Conservation (phyloP, 2,797 vertebrate species). For the Champsocephalus esox region DNA sequence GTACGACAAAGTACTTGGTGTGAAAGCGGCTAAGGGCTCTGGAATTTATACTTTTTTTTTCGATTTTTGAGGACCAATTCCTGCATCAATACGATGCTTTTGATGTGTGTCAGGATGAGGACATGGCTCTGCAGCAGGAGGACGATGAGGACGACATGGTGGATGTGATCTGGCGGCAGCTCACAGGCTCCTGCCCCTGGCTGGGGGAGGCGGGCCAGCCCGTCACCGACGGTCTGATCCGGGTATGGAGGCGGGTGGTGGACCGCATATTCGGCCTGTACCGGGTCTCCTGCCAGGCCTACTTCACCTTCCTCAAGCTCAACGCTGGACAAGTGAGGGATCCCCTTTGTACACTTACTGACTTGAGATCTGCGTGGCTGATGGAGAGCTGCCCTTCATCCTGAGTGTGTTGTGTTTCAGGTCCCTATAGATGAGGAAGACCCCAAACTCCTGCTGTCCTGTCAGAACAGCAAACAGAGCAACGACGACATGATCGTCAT, state of each 20-base stretch:
- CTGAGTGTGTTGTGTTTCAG: conserved; percentile 69
- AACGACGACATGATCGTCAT: conserved; percentile 98
- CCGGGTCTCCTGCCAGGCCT: conserved; percentile 95
- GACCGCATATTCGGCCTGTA: conserved; percentile 98
- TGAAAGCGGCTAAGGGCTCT: no score
- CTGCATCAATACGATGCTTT: no score
- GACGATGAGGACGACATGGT: conserved; percentile 97
- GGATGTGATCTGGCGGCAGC: conserved; percentile 95
- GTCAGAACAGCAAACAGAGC: conserved; percentile 91
- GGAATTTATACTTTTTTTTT: no score
- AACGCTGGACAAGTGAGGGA: conserved; percentile 92
- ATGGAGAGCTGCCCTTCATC: not conserved
- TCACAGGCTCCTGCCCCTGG: conserved; percentile 93
- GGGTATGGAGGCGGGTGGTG: conserved; percentile 95
- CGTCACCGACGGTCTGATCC: conserved; percentile 93
- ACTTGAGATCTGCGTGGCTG: not conserved
- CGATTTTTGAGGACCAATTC: no score
- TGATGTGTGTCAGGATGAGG: conserved; percentile 89
- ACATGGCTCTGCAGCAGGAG: conserved; percentile 96
- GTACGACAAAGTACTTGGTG: no score
- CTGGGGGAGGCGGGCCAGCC: conserved; percentile 91
- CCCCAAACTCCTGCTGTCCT: conserved; percentile 88
- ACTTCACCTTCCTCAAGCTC: conserved; percentile 98
- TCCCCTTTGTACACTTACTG: no score
- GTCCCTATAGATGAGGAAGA: conserved; percentile 93